Conservation (phyloP, 2,797 vertebrate species). For the Gymnothorax javanicus region DNA sequence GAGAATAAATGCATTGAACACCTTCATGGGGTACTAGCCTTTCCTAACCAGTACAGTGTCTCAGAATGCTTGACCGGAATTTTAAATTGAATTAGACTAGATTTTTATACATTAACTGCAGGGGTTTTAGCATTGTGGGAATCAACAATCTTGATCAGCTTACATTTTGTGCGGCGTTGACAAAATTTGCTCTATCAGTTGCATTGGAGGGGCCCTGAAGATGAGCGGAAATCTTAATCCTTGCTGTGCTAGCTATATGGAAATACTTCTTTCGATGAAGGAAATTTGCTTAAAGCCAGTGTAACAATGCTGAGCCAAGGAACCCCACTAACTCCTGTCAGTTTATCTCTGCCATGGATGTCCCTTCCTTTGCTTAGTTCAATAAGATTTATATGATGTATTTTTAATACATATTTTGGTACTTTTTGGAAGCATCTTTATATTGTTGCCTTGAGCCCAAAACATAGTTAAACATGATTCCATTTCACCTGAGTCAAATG, state of each 20-base stretch:
- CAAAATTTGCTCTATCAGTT: neutral
- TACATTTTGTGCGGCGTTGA: neutral
- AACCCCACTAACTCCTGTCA: neutral
- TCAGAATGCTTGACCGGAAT: neutral
- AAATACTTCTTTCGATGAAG: neutral
- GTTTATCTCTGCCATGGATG: slow-evolving; percentile 20
- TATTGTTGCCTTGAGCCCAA: neutral
- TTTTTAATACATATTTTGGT: slow-evolving; percentile 24
- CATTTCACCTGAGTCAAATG: slow-evolving; percentile 6
- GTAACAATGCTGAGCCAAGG: slow-evolving; percentile 14
- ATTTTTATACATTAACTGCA: neutral
- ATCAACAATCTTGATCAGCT: neutral
- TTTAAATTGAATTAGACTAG: neutral
- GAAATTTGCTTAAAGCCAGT: neutral
- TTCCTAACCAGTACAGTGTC: slow-evolving; percentile 14
- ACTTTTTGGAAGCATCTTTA: slow-evolving; percentile 19
- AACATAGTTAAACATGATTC: neutral
- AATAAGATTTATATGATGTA: slow-evolving; percentile 55
- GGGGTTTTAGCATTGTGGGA: slow-evolving; percentile 38
- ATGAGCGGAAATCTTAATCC: neutral
- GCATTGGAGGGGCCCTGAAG: neutral
- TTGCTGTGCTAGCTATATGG: neutral
- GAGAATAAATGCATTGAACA: neutral
- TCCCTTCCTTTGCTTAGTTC: slow-evolving; percentile 28
- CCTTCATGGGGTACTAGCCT: slow-evolving; percentile 21